Base-by-base conservation (phyloP, 2,888 invertebrate genomes). In the Acleris emargana region DNA sequence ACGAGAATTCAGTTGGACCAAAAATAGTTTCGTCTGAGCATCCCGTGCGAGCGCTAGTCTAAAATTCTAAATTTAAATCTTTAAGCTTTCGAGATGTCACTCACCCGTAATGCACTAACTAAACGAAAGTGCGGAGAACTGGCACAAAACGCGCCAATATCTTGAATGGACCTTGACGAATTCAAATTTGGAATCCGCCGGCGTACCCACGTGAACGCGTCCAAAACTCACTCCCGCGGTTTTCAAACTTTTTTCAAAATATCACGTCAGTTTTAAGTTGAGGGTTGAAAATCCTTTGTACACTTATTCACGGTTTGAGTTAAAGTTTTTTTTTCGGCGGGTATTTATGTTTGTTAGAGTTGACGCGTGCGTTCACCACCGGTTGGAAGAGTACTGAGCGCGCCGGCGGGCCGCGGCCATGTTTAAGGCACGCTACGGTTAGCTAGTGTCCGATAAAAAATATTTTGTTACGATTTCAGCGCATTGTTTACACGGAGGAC, bases 21-120 rank as follows among this genome's bases (percentile, higher is more conserved):
- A 91, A 91, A 91, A 91, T 91, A 91, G 91, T 79, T 81, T 73
- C 81, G 80, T 72, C 73, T 74, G 86, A 83, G 86, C 87, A 84
- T 87, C 84, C 77, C 86, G 81, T 77, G 83, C 83, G 81, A 79
- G 76, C 77, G 62, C 68, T 66, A 66, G 53, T 45, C 55, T 64
- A 57, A 62, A 73, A 74, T 79, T 79, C 79, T 87, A 89, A 86
- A 89, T 90, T 89, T 89, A 91, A 84, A 85, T 73, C 64, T 76
- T 67, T 80, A 83, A 87, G 82, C 79, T 69, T 71, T 71, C 72
- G 68, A 80, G 73, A 81, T 86, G 89, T 89, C 89, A 91, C 91
- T 91, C 87, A 91, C 91, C 91, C 80, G 80, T 73, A 72, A 74
- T 76, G 75, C 77, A 75, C 78, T 82, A 79, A 77, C 76, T 77